Evolutionary conservation across 2,888 invertebrate species (phyloP), one percentile per base, ranked within the genome.

Genomic region (Scelioninae gen. 1): DNA sequence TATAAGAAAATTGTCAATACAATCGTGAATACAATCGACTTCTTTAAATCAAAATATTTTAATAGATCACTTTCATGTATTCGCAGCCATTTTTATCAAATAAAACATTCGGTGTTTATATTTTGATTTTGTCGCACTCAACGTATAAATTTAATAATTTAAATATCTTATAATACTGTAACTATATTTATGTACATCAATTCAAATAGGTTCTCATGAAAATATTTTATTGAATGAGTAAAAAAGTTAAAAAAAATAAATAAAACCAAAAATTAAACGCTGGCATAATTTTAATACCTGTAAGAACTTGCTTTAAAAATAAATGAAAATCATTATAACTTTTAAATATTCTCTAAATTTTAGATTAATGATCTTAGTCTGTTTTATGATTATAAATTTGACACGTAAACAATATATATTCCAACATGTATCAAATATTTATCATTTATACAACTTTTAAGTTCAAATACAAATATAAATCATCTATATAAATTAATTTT

Each of bases 91-190:
- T 49, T 29, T 23, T 49, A 10, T 49, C 15, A 9, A 71, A 58
- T 10, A 23, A 53, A 32, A 53, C 31, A 53, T 31, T 53, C n/a
- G 13, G 47, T 47, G 40, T 63, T 45, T 65, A 65, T 32, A 62
- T 77, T 68, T 77, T 68, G 76, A 77, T 68, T 68, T 68, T 31
- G 10, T 53, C 32, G 13, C 13, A 13, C 13, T 32, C 11, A 53
- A 53, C 16, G 32, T 32, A 32, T 23, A 58, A 58, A 51, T 65
- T 66, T 23, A 60, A 56, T 43, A 55, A 47, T 63, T 58, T 66
- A 58, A 58, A 45, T 56, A 47, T 53, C 58, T 76, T 49, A 32
- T 76, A 76, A 76, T 76, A 76, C 76, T 76, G 76, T 58, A 76
- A 47, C 75, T 65, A 65, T 29, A 32, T 53, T 53, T 74, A 74